These are phyloP conservation scores for Psilopsiagon aurifrons DNA, from an alignment of 2,113 vertebrate genomes.

Conservation along the genomic window DNA sequence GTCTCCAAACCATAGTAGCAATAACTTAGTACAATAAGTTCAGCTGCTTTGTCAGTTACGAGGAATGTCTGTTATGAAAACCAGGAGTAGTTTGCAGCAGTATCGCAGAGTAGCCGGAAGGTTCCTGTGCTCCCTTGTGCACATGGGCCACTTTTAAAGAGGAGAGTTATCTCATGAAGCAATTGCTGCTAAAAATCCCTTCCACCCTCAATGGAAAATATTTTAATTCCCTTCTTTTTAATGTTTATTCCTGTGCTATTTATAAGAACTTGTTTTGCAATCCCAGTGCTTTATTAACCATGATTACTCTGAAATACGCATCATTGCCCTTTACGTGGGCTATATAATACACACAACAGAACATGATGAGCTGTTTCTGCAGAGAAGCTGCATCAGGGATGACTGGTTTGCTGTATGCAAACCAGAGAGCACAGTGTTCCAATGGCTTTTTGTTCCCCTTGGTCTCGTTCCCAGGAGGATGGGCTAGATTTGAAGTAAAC, in stretches of 20 bases:
- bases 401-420: neutral
- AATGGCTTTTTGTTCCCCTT: neutral
- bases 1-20: neutral
- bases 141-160: neutral
- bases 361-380: neutral
- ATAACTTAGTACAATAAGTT: neutral
- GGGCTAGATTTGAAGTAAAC: neutral
- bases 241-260: neutral
- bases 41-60: neutral
- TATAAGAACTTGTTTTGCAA: neutral
- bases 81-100: neutral
- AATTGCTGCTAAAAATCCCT: neutral
- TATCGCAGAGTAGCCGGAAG: neutral
- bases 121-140: neutral
- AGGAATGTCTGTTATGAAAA: neutral
- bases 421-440: neutral
- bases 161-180: neutral
- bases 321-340: neutral
- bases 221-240: neutral
- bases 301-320: constrained; percentile 26
- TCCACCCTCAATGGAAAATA: neutral
- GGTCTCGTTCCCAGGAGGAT: neutral
- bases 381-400: neutral
- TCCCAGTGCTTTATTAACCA: neutral
- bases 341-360: neutral